Evolutionary conservation across 1,140 invertebrate species (phyloP), one percentile per base, ranked within the genome.

Genomic region (Eriosoma lanigerum): DNA sequence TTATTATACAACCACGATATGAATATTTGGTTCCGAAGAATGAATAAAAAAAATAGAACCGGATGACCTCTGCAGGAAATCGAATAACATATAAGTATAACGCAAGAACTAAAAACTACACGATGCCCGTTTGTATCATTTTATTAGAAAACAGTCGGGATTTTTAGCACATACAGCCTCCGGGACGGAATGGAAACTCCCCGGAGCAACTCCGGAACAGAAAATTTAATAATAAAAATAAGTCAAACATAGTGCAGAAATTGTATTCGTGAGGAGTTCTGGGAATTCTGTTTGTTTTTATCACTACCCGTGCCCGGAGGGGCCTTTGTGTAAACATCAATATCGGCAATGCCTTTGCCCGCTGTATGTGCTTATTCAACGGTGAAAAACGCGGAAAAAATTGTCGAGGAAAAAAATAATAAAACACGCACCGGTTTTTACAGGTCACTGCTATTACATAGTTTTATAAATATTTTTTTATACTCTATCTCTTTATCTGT

Each of bases 171-270:
- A 78, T 21, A 60, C 38, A 60, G 56, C 75, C 75, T 26, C 6
- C 24, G 68, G 68, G 24, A n/a, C 48, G 24, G 52, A 29, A 58
- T 24, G 10, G 48, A 72, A 72, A 72, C 68, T 32, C 72, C 72
- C 52, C 21, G 72, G 72, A 44, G 72, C 44, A 6, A 24, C 38
- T 24, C 38, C 38, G 75, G 75, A 58, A 60, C 29, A 78, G 48
- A 60, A 78, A 78, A 78, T 78, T 78, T 78, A 78, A 78, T 78
- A 78, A 78, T 78, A 78, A 78, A 78, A 78, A 78, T 78, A 62
- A 78, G 75, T 78, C 75, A 62, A 78, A 78, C 73, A 62, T 38
- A 10, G 75, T 24, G 32, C 75, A 78, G 75, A 60, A 78, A 78
- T 78, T 78, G 75, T 78, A 29, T 78, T 62, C 56, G 75, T 21